Conservation (phyloP, 2,888 invertebrate species). For the Ennomos quercinarius region DNA sequence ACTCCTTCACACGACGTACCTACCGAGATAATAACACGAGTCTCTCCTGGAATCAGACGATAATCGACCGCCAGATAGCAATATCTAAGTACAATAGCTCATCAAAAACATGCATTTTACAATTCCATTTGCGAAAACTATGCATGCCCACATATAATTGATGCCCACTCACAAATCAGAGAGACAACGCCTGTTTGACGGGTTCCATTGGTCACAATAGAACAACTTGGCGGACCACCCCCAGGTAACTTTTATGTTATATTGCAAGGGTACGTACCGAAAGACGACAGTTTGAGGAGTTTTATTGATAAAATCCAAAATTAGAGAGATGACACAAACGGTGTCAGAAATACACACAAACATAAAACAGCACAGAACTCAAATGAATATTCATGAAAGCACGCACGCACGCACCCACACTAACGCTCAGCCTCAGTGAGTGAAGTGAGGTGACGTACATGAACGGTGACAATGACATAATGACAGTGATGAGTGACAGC, state of each 20-base stretch:
- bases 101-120: conserved; percentile 49
- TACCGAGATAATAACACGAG: conserved; percentile 66
- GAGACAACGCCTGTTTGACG: conserved; percentile 79
- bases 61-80: conserved; percentile 68
- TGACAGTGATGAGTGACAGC: conserved; percentile 6
- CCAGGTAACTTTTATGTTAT: conserved; percentile 40
- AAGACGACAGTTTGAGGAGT: conserved; percentile 77
- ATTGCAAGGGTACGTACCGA: conserved; percentile 69
- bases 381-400: conserved; percentile 45
- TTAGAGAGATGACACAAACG: conserved; percentile 75
- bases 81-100: conserved; percentile 47
- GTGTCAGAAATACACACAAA: conserved; percentile 82
- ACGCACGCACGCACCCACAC: conserved; percentile 69
- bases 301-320: conserved; percentile 83
- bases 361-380: conserved; percentile 65
- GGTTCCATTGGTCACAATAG: conserved; percentile 52
- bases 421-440: conserved; percentile 44
- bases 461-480: conserved; percentile 5
- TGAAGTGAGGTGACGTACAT: neutral
- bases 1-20: conserved; percentile 37
- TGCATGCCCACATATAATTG: no score
- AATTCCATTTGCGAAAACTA: conserved; percentile 33
- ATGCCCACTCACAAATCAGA: conserved; percentile 48
- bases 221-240: conserved; percentile 48
- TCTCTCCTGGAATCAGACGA: conserved; percentile 65